phyloP scores from a whole-genome alignment of 2,797 vertebrate species.

The Sphenodon punctatus region DNA sequence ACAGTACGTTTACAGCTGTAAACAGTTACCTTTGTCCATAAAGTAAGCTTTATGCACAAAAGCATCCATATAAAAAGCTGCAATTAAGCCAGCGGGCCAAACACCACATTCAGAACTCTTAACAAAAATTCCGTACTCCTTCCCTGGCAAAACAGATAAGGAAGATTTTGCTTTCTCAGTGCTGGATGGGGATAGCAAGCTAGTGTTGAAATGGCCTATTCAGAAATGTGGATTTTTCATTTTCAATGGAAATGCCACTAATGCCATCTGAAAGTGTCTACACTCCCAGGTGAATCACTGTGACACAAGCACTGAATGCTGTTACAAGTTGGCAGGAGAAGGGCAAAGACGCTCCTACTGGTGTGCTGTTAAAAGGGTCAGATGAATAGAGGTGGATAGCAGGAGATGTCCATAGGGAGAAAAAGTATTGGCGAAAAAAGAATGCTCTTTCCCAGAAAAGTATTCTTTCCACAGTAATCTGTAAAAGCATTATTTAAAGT shows the following conservation, averaged over 20 bases:
- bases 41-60: not conserved
- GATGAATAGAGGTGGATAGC: not conserved
- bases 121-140: not conserved
- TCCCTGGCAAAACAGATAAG: constrained; percentile 30
- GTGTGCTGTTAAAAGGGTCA: constrained; percentile 3
- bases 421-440: not conserved
- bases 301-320: constrained; percentile 1
- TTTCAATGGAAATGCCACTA: constrained; percentile 43
- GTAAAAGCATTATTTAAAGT: not conserved
- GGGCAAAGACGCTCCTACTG: not conserved
- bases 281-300: constrained; percentile 11
- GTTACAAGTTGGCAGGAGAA: constrained; percentile 23
- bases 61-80: not conserved
- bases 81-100: not conserved
- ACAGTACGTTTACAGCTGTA: too few relatives aligned
- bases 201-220: constrained; percentile 4
- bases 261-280: constrained; percentile 24
- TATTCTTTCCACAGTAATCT: not conserved
- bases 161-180: constrained; percentile 26
- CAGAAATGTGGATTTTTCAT: constrained; percentile 17
- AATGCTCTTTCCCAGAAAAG: not conserved
- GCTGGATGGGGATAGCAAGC: constrained; percentile 41
- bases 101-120: not conserved
- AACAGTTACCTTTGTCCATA: too few relatives aligned
- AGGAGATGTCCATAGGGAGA: constrained; percentile 19